Evolutionary conservation across 1,140 invertebrate species (phyloP).

Genomic region (Bilobella aurantiaca): DNA sequence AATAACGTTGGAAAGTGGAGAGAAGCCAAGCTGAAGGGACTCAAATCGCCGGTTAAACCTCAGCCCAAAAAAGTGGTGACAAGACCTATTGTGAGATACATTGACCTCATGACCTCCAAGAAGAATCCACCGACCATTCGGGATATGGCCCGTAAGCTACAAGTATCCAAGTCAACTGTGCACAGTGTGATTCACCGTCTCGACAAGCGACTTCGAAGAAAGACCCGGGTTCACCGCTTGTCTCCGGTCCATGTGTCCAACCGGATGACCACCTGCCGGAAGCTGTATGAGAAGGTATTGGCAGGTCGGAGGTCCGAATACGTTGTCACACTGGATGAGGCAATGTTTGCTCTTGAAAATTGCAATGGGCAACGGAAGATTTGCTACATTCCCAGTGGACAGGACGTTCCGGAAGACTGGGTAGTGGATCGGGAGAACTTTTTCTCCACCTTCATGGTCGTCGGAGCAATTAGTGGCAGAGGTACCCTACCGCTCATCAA

Average conservation of each 20-base stretch:
- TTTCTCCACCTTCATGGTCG: slow-evolving; percentile 6
- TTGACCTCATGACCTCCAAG: neutral
- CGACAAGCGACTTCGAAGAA: neutral
- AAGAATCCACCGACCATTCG: neutral
- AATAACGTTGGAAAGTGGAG: neutral
- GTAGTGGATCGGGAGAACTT: neutral
- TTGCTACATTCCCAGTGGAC: neutral
- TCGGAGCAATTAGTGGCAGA: neutral
- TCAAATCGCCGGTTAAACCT: neutral
- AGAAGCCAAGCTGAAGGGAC: too few species aligned
- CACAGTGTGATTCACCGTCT: neutral
- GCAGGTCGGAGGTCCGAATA: slow-evolving; percentile 7
- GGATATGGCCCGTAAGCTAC: neutral
- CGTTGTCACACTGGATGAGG: slow-evolving; percentile 15
- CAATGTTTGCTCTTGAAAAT: slow-evolving; percentile 5
- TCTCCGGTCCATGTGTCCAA: neutral
- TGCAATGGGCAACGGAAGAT: slow-evolving; percentile 2
- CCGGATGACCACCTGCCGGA: neutral
- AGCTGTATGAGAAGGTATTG: slow-evolving; percentile 8
- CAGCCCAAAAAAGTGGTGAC: neutral
- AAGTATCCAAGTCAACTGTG: neutral
- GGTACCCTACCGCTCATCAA: slow-evolving; percentile 1
- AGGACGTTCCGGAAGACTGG: neutral
- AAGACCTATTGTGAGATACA: neutral
- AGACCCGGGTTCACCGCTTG: neutral